These are phyloP conservation scores for Mesorhabditis belari DNA, from an alignment of 2,888 invertebrate genomes.

Conservation along the genomic window DNA sequence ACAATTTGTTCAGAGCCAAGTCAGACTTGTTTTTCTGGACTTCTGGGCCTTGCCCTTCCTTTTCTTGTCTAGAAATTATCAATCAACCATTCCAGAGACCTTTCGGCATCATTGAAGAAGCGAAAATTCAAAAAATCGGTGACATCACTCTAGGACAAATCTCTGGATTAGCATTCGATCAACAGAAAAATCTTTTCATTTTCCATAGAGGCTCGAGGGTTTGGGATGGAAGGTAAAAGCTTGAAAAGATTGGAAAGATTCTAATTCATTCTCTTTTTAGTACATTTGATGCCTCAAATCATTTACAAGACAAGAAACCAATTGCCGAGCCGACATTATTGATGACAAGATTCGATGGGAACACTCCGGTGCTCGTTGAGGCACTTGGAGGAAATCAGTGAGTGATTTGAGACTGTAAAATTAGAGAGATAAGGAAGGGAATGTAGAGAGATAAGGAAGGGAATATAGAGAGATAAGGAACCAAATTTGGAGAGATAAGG, in stretches of 20 bases:
- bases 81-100: slow-evolving; percentile 22
- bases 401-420: background rate
- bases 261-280: slow-evolving; percentile 14
- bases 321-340: slow-evolving; percentile 38
- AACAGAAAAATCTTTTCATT: slow-evolving; percentile 70
- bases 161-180: slow-evolving; percentile 67
- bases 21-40: too few species aligned
- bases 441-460: too few species aligned
- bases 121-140: slow-evolving; percentile 24
- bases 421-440: too few species aligned
- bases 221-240: slow-evolving; percentile 63
- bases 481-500: too few species aligned
- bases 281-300: slow-evolving; percentile 44
- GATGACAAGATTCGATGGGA: slow-evolving; percentile 25
- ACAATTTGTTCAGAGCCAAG: too few species aligned
- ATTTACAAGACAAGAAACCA: slow-evolving; percentile 32
- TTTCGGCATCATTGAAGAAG: slow-evolving; percentile 47
- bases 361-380: slow-evolving; percentile 19
- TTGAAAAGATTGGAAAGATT: background rate
- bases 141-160: slow-evolving; percentile 68
- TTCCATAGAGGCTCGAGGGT: slow-evolving; percentile 75
- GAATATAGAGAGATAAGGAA: too few species aligned
- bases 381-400: slow-evolving; percentile 21
- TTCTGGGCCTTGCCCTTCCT: too few species aligned
- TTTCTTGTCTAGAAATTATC: too few species aligned